Percentiles rank a stretch among this genome's conserved stretches.
phyloP scores from a whole-genome alignment of 2,888 invertebrate genomes.

The Cremastinae sp. region DNA sequence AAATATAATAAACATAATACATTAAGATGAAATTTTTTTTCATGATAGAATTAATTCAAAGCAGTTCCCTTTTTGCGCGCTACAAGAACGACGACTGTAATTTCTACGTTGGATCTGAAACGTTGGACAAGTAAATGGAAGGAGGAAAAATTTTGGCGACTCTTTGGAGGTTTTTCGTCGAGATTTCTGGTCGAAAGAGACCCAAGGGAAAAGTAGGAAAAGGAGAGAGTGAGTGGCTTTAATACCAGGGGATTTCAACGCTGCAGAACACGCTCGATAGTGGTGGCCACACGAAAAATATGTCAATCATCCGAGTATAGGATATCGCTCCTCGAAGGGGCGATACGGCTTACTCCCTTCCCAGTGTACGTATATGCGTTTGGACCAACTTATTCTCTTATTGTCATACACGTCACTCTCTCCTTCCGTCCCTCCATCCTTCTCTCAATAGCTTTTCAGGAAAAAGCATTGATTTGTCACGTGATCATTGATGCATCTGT shows the following conservation, averaged over 20 bases:
- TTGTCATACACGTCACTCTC: slow-evolving; percentile 31
- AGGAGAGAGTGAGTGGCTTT: slow-evolving; percentile 38
- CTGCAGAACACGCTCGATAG: slow-evolving; percentile 42
- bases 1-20: too few relatives aligned
- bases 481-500: slow-evolving; percentile 55
- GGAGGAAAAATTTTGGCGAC: too few relatives aligned
- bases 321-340: slow-evolving; percentile 29
- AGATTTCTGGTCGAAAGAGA: too few relatives aligned
- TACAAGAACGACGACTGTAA: too few relatives aligned
- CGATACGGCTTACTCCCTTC: slow-evolving; percentile 57
- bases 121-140: too few relatives aligned
- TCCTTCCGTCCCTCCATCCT: slow-evolving; percentile 28
- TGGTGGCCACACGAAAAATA: slow-evolving; percentile 73
- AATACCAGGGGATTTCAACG: slow-evolving; percentile 61
- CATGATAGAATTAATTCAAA: too few relatives aligned
- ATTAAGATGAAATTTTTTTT: too few relatives aligned
- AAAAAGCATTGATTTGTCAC: slow-evolving; percentile 27
- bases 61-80: too few relatives aligned
- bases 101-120: too few relatives aligned
- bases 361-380: slow-evolving; percentile 34
- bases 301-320: slow-evolving; percentile 74
- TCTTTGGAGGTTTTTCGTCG: too few relatives aligned
- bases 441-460: slow-evolving; percentile 36
- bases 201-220: slow-evolving; percentile 8
- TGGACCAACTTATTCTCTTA: slow-evolving; percentile 40